Evolutionary conservation across 2,888 invertebrate genomes (phyloP), one percentile per base, ranked within the genome.

Genomic region (Scotopteryx bipunctaria): DNA sequence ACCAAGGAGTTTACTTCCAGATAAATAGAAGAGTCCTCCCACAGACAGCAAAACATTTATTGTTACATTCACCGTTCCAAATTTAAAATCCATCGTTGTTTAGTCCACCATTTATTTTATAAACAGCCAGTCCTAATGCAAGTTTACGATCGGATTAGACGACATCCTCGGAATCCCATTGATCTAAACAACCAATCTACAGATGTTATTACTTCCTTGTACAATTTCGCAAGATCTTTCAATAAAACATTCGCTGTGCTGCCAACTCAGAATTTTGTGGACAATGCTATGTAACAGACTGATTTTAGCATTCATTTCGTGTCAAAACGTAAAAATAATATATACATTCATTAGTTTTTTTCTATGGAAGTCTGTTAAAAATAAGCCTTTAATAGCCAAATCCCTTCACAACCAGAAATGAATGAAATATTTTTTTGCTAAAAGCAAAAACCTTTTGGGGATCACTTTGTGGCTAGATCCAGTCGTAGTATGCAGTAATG

Each of bases 171-270:
- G 64, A 59, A 67, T 60, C 59, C 59, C 54, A 65, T 62, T 63
- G 64, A 58, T 64, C 61, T 63, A 62, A 64, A 59, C 63, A 57
- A 54, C 59, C 59, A 57, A 66, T 64, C 66, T 69, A 64, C 59
- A 66, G 67, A 59, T 54, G 53, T 64, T 62, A 49, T 59, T 63
- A 54, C 55, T 59, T 59, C 58, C 47, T 62, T 61, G 49, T 42
- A 67, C 57, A 64, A 67, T 71, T 78, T 76, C 59, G 72, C 77
- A 69, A 73, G 67, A 57, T 69, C 61, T 57, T 59, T 63, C 69
- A 75, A 70, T 71, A 63, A 68, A 47, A 42, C 15, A 19, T 11
- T 27, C 27, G 11, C 9, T 27, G 27, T 27, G 27, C 11, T 27
- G 27, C 27, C 27, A 27, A 8, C 27, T 27, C 27, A 9, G 27